A percentile compares a stretch with the other conserved stretches of the same genome.
Conservation (phyloP, 2,113 vertebrate species). For the Trinectes maculatus region DNA sequence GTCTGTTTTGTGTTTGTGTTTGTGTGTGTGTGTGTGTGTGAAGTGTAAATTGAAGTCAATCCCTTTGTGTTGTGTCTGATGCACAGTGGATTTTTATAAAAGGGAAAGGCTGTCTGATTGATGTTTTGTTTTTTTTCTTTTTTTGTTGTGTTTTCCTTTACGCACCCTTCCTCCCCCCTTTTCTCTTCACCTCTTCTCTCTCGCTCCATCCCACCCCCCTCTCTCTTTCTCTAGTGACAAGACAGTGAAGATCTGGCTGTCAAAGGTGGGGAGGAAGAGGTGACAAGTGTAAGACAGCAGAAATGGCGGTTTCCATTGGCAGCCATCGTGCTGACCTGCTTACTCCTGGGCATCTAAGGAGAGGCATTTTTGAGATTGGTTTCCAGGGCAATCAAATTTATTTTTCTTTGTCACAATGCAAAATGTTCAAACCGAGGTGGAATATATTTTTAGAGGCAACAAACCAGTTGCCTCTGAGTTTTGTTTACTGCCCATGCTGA, state of each 20-base stretch:
- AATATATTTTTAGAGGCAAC: conserved; percentile 33
- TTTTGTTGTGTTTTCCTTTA: conserved; percentile 29
- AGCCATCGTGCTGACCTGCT: conserved; percentile 39
- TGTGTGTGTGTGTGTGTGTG: conserved; percentile 21
- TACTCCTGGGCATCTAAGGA: conserved; percentile 8
- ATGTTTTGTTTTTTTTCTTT: conserved; percentile 43
- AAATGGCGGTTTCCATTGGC: conserved; percentile 4
- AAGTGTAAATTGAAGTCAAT: conserved; percentile 46
- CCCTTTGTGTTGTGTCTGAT: conserved; percentile 49
- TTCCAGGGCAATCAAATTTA: conserved; percentile 49
- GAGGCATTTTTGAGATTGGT: conserved; percentile 25
- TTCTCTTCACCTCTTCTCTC: conserved; percentile 33
- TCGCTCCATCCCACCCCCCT: conserved; percentile 58
- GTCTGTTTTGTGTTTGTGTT: neutral
- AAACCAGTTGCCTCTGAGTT: conserved; percentile 32
- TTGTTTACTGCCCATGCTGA: conserved; percentile 59
- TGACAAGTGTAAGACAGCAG: conserved; percentile 56
- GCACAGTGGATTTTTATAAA: conserved; percentile 35
- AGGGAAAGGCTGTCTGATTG: conserved; percentile 44
- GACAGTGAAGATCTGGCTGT: conserved; percentile 93
- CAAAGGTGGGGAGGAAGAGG: conserved; percentile 81
- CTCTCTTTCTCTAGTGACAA: conserved; percentile 84
- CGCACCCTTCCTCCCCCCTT: conserved; percentile 55
- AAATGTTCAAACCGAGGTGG: conserved; percentile 13
- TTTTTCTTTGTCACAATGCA: conserved; percentile 26